phyloP scores from a whole-genome alignment of 2,113 vertebrate genomes.

The Istiophorus platypterus region DNA sequence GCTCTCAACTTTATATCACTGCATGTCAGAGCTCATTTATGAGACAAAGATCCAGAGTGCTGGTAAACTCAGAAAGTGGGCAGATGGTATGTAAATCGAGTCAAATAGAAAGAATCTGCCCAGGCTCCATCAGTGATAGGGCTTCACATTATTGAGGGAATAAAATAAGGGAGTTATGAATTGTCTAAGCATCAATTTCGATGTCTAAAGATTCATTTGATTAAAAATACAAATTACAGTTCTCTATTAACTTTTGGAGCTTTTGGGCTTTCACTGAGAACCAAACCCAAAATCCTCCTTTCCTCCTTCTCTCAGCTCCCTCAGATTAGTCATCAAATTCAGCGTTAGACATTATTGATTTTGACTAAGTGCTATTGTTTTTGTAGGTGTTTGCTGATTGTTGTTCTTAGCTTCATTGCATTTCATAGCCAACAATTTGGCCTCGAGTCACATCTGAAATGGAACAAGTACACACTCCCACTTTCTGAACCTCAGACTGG shows the following conservation, averaged over 20 bases:
- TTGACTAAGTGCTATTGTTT: constrained; percentile 40
- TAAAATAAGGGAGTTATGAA: constrained; percentile 48
- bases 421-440: constrained; percentile 27
- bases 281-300: neutral
- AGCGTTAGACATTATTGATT: constrained; percentile 39
- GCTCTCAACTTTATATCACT: constrained; percentile 18
- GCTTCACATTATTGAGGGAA: constrained; percentile 45
- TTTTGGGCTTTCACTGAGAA: neutral
- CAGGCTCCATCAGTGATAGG: constrained; percentile 44
- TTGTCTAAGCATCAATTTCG: constrained; percentile 40
- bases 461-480: neutral
- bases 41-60: constrained; percentile 31
- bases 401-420: constrained; percentile 49
- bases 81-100: constrained; percentile 62
- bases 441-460: constrained; percentile 34
- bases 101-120: constrained; percentile 51
- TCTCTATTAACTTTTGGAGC: constrained; percentile 1
- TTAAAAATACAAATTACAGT: too few species aligned
- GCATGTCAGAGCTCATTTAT: constrained; percentile 41
- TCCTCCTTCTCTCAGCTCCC: neutral
- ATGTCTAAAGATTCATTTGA: constrained; percentile 34
- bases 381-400: constrained; percentile 28
- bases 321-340: neutral
- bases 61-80: constrained; percentile 42
- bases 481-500: too few species aligned